Conservation (phyloP, 2,113 vertebrate species). For the Cepphus grylle region DNA sequence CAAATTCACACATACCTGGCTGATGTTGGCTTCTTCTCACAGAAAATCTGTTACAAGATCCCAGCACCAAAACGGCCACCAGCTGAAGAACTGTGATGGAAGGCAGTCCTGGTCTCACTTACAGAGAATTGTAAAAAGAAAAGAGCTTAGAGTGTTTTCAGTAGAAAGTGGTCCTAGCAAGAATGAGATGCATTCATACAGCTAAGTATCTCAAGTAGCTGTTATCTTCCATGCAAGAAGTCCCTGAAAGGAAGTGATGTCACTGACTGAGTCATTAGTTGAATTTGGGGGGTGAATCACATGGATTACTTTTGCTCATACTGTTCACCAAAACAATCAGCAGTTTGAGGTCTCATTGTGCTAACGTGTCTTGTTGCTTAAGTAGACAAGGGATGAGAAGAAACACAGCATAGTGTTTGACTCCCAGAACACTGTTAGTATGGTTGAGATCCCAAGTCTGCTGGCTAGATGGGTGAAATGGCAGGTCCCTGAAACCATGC, state of each 20-base stretch:
- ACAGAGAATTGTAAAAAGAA: not conserved
- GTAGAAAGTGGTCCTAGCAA: not conserved
- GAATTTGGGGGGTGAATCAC: not conserved
- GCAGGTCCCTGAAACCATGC: not conserved
- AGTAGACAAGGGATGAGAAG: not conserved
- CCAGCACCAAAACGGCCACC: not conserved
- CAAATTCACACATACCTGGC: not conserved
- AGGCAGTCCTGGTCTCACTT: not conserved
- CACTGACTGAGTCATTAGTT: not conserved
- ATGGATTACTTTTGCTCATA: not conserved
- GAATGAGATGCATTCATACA: not conserved
- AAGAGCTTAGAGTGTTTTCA: not conserved
- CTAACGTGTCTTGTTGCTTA: not conserved
- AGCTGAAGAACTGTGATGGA: not conserved
- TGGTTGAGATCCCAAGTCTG: not conserved
- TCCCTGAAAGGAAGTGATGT: not conserved
- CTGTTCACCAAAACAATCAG: not conserved
- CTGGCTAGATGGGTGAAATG: not conserved
- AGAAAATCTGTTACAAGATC: not conserved
- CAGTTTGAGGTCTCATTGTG: not conserved
- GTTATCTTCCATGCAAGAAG: not conserved
- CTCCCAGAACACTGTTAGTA: not conserved
- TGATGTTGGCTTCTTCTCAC: not conserved
- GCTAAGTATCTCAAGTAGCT: not conserved
- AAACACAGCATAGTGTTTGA: not conserved